Conservation (phyloP, 2,113 vertebrate species). For the Barnardius zonarius region DNA sequence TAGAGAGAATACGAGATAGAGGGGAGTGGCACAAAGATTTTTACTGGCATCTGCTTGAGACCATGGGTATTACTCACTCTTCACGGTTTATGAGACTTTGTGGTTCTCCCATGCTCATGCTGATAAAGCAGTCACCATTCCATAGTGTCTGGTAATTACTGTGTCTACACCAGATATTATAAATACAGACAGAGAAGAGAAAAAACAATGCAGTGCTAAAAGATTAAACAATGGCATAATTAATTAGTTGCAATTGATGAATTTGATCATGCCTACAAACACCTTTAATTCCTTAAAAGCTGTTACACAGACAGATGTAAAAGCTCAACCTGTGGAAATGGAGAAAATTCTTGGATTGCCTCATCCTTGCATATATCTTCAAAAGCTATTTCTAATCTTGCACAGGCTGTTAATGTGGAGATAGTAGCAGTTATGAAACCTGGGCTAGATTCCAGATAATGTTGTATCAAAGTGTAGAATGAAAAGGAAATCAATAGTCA, state of each 20-base stretch:
- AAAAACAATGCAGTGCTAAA: neutral
- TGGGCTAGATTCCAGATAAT: conserved; percentile 63
- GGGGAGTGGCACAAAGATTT: neutral
- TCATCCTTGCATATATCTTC: conserved; percentile 42
- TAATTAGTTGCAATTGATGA: conserved; percentile 4
- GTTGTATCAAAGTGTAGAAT: conserved; percentile 63
- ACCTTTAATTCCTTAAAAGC: conserved; percentile 50
- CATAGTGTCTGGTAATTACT: neutral
- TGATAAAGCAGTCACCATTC: conserved; percentile 1
- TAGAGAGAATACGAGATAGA: neutral
- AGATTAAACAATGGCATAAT: neutral
- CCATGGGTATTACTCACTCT: neutral
- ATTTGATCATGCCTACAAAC: conserved; percentile 24
- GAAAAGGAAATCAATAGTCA: conserved; percentile 70
- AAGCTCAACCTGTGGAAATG: conserved; percentile 53
- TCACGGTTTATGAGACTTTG: neutral
- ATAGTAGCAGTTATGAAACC: conserved; percentile 56
- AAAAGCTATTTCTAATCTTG: conserved; percentile 56
- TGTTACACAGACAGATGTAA: conserved; percentile 6
- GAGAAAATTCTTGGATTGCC: conserved; percentile 50
- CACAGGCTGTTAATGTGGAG: conserved; percentile 50
- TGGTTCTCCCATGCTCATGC: neutral
- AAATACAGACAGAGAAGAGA: neutral
- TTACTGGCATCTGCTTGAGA: neutral
- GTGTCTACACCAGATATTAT: neutral